These are phyloP conservation scores for Halisarca cf. caerulea DNA, from an alignment of 37 sponge, comb jelly and placozoan genomes.

Conservation along the genomic window DNA sequence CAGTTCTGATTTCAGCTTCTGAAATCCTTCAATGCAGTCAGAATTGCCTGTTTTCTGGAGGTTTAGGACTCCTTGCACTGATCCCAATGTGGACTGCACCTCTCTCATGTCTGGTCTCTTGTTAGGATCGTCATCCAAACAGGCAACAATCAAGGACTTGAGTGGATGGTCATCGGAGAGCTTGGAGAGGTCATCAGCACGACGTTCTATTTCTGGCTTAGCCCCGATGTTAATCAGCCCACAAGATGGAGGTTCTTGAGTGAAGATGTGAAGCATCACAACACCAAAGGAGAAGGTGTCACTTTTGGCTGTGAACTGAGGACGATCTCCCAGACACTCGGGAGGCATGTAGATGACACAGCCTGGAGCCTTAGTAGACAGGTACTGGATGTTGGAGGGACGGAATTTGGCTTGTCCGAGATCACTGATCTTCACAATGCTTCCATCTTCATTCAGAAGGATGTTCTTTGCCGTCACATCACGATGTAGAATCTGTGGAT, in stretches of 20 bases:
- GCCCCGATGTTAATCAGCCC: neutral
- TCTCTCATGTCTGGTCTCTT: neutral
- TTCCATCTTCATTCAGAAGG: neutral
- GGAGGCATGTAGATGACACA: constrained; percentile 21
- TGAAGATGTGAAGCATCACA: neutral
- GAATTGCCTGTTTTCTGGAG: no score
- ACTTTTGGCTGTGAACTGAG: neutral
- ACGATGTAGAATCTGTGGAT: constrained; percentile 7
- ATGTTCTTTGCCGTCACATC: constrained; percentile 13
- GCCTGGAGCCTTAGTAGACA: constrained; percentile 5
- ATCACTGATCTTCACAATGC: constrained; percentile 13
- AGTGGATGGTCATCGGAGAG: constrained; percentile 1
- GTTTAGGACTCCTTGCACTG: no score
- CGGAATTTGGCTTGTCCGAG: constrained; percentile 7
- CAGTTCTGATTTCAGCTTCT: no score
- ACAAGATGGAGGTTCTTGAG: constrained; percentile 11
- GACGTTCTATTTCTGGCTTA: no score
- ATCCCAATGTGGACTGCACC: neutral
- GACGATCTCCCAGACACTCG: neutral
- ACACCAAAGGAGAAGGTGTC: constrained; percentile 16
- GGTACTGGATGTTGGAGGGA: constrained; percentile 7
- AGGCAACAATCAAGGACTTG: neutral
- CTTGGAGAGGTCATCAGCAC: neutral
- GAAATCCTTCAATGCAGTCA: no score
- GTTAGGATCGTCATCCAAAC: neutral